These are phyloP conservation scores for Empidonax traillii DNA, from an alignment of 2,113 vertebrate species.

Conservation along the genomic window DNA sequence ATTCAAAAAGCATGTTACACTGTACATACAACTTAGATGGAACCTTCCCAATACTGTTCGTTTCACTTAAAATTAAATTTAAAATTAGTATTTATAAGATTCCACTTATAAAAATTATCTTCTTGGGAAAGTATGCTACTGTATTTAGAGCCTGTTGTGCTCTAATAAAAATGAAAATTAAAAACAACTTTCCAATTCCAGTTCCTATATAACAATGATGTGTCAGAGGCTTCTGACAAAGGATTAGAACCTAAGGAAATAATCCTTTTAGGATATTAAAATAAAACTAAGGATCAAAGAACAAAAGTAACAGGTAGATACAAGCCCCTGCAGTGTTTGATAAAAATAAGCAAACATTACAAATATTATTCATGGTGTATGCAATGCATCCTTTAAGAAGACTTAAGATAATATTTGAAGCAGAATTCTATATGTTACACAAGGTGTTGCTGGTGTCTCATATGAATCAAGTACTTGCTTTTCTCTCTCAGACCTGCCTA, in stretches of 20 bases:
- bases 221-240: neutral
- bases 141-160: neutral
- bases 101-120: neutral
- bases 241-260: neutral
- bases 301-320: neutral
- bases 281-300: neutral
- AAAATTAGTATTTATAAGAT: neutral
- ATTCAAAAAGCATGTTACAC: neutral
- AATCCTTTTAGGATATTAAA: conserved; percentile 7
- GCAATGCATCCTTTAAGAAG: neutral
- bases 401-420: neutral
- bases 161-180: neutral
- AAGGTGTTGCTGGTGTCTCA: neutral
- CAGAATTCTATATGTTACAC: neutral
- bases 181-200: neutral
- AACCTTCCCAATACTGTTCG: neutral
- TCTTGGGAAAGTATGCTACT: neutral
- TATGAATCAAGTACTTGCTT: neutral
- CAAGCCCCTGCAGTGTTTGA: neutral
- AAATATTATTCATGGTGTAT: neutral
- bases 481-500: neutral
- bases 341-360: neutral
- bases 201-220: neutral
- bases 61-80: neutral
- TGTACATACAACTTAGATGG: neutral